Percentiles rank a stretch among this genome's conserved stretches.
These are phyloP conservation scores for Rhyacophila evoluta DNA, from an alignment of 2,888 invertebrate genomes.

Conservation along the genomic window DNA sequence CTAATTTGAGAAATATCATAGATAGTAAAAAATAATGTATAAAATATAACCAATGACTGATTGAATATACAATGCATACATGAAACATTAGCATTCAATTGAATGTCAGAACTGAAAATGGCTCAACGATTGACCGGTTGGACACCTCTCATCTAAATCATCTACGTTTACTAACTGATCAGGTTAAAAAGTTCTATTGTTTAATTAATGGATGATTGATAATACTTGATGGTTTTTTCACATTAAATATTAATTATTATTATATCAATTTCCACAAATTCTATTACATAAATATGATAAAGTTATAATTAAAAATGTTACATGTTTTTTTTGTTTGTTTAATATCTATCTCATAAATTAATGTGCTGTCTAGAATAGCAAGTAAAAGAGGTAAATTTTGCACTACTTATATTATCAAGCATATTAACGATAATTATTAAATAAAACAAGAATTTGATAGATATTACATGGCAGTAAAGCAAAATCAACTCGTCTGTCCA, in stretches of 20 bases:
- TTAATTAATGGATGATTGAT: background rate
- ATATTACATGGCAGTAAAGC: conserved; percentile 35
- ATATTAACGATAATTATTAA: background rate
- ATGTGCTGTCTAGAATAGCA: conserved; percentile 26
- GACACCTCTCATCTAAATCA: background rate
- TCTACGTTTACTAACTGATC: background rate
- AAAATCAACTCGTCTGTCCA: conserved; percentile 13
- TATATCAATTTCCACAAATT: conserved; percentile 15
- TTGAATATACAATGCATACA: too few species aligned
- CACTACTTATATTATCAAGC: conserved; percentile 40
- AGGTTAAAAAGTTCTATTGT: background rate
- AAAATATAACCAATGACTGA: too few species aligned
- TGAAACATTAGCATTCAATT: too few species aligned
- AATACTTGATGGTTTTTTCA: conserved; percentile 21
- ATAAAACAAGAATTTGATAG: conserved; percentile 23
- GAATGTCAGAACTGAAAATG: too few species aligned
- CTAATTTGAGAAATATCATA: too few species aligned
- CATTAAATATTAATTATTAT: conserved; percentile 7
- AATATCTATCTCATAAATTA: conserved; percentile 45
- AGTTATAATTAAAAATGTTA: background rate
- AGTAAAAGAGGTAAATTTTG: conserved; percentile 30
- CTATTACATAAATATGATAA: conserved; percentile 7
- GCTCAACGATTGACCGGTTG: too few species aligned
- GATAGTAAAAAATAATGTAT: too few species aligned
- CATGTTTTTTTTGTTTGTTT: background rate